Evolutionary conservation across 2,888 invertebrate genomes (phyloP).

Genomic region (Elegia similella): DNA sequence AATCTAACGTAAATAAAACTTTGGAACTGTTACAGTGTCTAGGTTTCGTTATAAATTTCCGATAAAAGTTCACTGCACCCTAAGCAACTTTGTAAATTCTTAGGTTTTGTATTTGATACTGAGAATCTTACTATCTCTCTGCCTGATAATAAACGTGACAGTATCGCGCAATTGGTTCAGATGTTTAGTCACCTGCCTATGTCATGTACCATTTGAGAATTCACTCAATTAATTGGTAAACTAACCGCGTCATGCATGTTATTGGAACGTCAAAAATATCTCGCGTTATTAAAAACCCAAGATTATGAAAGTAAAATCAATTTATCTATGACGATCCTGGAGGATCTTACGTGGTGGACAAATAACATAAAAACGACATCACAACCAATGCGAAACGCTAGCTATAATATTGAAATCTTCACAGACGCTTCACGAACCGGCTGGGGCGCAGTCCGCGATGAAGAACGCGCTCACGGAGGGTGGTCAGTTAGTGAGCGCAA

Average conservation of each 20-base stretch:
- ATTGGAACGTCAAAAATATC: slow-evolving; percentile 17
- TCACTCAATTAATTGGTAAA: slow-evolving; percentile 8
- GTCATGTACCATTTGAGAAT: slow-evolving; percentile 14
- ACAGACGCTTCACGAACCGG: too few species aligned
- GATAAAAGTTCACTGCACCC: background rate
- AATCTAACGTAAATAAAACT: slow-evolving; percentile 2
- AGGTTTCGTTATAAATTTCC: too few species aligned
- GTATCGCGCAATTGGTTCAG: background rate
- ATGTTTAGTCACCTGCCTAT: slow-evolving; percentile 3
- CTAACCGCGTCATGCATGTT: too few species aligned
- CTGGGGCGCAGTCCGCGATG: too few species aligned
- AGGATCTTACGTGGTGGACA: slow-evolving; percentile 17
- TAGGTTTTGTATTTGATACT: background rate
- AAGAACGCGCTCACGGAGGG: slow-evolving; percentile 4
- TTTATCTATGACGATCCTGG: slow-evolving; percentile 9
- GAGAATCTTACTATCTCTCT: background rate
- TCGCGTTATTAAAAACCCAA: slow-evolving; percentile 5
- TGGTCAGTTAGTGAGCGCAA: slow-evolving; percentile 9
- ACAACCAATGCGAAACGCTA: too few species aligned
- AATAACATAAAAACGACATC: slow-evolving; percentile 12
- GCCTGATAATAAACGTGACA: background rate
- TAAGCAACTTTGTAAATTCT: background rate
- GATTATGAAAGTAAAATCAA: slow-evolving; percentile 12
- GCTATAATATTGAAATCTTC: too few species aligned
- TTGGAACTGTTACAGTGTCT: slow-evolving; percentile 8